phyloP scores from a whole-genome alignment of 2,113 vertebrate genomes.

The Hippocampus guttulatus region DNA sequence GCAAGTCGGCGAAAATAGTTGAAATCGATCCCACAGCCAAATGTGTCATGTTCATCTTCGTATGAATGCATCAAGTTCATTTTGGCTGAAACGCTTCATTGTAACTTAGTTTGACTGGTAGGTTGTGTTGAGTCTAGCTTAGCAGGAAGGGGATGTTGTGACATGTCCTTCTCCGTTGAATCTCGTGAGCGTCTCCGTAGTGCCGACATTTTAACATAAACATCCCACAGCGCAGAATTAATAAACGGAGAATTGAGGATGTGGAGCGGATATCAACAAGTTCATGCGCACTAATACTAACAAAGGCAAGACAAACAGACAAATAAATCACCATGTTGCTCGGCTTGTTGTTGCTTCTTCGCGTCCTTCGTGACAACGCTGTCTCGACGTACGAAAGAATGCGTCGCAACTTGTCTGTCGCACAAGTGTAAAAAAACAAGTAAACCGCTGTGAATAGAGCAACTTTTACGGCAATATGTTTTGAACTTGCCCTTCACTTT shows the following conservation, averaged over 20 bases:
- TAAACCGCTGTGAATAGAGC: no score
- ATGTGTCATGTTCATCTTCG: no score
- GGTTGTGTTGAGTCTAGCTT: not conserved
- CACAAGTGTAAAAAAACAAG: no score
- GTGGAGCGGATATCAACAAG: not conserved
- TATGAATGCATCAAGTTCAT: no score
- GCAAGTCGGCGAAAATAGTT: no score
- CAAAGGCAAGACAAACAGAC: conserved; percentile 1
- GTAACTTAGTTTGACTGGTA: no score
- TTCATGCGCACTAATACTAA: not conserved
- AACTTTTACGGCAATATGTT: no score
- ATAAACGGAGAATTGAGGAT: not conserved
- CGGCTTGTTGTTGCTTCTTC: not conserved
- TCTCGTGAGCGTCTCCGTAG: not conserved
- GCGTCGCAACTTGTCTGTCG: not conserved
- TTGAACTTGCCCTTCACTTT: no score
- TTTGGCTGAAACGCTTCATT: no score
- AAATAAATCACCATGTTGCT: not conserved
- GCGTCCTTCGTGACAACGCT: not conserved
- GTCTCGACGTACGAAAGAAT: not conserved
- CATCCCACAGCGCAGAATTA: not conserved
- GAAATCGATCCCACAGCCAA: no score
- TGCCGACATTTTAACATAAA: not conserved
- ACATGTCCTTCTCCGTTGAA: not conserved
- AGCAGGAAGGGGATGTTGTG: not conserved